A percentile compares a stretch with the other conserved stretches of the same genome.
Conservation (phyloP, 2,797 vertebrate genomes). For the Lemur catta region DNA sequence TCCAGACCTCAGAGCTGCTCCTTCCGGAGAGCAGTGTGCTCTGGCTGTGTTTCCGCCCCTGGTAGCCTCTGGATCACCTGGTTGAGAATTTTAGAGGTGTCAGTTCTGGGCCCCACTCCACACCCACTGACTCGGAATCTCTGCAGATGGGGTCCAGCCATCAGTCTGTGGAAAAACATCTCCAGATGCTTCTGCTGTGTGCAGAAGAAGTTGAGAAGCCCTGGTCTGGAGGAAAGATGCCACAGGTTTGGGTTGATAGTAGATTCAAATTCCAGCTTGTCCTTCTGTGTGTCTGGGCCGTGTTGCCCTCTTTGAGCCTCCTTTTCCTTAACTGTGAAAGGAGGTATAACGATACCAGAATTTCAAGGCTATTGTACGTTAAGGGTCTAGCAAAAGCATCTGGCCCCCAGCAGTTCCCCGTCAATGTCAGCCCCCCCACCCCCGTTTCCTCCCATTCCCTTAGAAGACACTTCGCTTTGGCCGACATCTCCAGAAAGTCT, state of each 20-base stretch:
- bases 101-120: background rate
- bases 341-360: background rate
- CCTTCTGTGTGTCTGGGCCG: background rate
- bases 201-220: background rate
- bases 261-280: background rate
- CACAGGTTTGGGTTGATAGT: background rate
- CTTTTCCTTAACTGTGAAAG: background rate
- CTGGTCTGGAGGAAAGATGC: background rate
- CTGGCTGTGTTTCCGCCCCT: background rate
- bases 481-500: background rate
- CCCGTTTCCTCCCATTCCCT: background rate
- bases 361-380: background rate
- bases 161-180: too few species aligned
- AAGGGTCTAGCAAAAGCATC: background rate
- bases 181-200: too few species aligned
- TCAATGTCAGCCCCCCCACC: background rate
- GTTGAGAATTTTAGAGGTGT: background rate
- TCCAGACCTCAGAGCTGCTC: background rate
- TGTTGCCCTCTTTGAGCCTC: background rate
- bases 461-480: background rate
- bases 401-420: background rate
- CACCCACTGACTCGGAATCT: background rate
- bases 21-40: background rate
- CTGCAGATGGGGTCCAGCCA: background rate
- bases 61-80: background rate